Base-by-base conservation (phyloP, 2,888 invertebrate genomes). In the Thysanoteuthis rhombus region DNA sequence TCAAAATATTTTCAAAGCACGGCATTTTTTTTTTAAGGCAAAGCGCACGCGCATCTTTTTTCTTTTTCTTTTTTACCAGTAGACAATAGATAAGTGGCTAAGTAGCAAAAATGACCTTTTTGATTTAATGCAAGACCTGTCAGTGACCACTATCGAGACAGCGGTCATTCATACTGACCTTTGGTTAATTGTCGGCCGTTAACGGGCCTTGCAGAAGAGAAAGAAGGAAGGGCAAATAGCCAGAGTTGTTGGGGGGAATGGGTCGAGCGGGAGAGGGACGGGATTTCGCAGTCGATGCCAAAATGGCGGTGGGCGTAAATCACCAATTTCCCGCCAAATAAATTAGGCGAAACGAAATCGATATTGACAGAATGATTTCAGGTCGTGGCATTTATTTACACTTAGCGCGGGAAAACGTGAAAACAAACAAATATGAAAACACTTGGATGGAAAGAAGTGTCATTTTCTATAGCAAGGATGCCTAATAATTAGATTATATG, bases 291-390 rank as follows among this genome's bases (percentile, higher is more conserved):
- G 75, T 12, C n/a, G n/a, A 75, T 75, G 75, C 75, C 75, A 75
- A 75, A 75, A 75, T n/a, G 75, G n/a, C n/a, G n/a, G 75, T 36
- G n/a, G 75, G 75, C n/a, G 75, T 75, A 75, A 75, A 75, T 75
- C 75, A 75, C 75, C 75, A 75, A 75, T 75, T 75, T 75, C 75
- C 75, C 75, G 75, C 75, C 75, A 75, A 75, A 75, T 75, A 75
- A 75, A 75, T 75, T 75, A 75, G 75, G 75, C n/a, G 75, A 75
- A 75, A 75, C 75, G 75, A 75, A 75, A 75, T 75, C 75, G 75
- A 75, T 75, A 36, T 75, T n/a, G 75, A 75, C 75, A 75, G 75
- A 75, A 75, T 75, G n/a, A 75, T 75, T 75, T 36, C 75, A 75
- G 36, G 75, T 75, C 75, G n/a, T 75, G n/a, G 75, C 75, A 75